Evolutionary conservation across 2,797 vertebrate species (phyloP).

Genomic region (Anguilla obscura): DNA sequence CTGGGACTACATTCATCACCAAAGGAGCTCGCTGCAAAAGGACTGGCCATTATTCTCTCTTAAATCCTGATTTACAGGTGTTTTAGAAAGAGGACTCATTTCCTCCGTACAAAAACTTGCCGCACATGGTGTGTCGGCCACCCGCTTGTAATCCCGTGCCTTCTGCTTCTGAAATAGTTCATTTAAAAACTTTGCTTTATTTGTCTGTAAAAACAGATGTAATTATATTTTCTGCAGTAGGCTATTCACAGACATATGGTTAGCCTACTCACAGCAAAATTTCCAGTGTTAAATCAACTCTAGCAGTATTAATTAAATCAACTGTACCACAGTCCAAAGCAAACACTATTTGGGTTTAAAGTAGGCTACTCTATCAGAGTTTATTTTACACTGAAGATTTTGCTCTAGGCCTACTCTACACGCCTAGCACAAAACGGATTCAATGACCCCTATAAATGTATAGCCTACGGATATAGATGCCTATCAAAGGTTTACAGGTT

Average conservation of each 20-base stretch:
- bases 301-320: background rate
- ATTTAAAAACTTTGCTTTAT: background rate
- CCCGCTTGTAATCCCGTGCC: constrained; percentile 11
- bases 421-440: background rate
- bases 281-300: too few relatives aligned
- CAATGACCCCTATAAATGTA: background rate
- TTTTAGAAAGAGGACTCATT: constrained; percentile 28
- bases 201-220: background rate
- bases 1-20: constrained; percentile 27
- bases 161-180: constrained; percentile 12
- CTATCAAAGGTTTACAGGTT: background rate
- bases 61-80: constrained; percentile 39
- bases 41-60: constrained; percentile 27
- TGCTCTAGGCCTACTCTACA: too few relatives aligned
- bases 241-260: background rate
- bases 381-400: background rate
- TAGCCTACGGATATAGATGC: background rate
- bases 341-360: background rate
- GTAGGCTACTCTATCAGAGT: background rate
- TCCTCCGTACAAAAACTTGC: background rate
- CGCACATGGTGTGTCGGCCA: constrained; percentile 29
- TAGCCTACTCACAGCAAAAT: background rate
- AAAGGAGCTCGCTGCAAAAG: background rate
- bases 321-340: background rate
- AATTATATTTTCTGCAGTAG: background rate